Percentiles rank a stretch among this genome's conserved stretches.
These are phyloP conservation scores for Masnerella sp. DNA, from an alignment of 2,888 invertebrate genomes.

Conservation along the genomic window DNA sequence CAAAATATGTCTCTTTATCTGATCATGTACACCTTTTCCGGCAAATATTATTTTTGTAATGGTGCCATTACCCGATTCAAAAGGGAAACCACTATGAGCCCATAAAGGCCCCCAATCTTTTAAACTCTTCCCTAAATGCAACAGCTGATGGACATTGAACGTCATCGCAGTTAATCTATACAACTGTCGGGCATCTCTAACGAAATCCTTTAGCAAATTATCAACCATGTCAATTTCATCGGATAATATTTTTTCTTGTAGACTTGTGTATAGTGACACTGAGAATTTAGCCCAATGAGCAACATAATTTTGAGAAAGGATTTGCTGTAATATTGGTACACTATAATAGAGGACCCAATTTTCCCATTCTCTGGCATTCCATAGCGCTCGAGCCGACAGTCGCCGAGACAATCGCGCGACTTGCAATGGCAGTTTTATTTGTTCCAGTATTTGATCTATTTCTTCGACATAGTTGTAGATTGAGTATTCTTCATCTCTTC, in stretches of 20 bases:
- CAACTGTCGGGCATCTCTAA: slow-evolving; percentile 6
- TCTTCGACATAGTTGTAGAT: not conserved
- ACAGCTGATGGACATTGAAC: slow-evolving; percentile 41
- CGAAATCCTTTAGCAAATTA: slow-evolving; percentile 11
- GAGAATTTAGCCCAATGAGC: slow-evolving; percentile 15
- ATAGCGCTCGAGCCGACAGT: slow-evolving; percentile 5
- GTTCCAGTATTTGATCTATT: not conserved
- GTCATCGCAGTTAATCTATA: slow-evolving; percentile 37
- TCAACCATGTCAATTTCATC: slow-evolving; percentile 19
- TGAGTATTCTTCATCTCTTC: not conserved
- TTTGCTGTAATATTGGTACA: not conserved
- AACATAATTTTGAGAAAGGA: not conserved
- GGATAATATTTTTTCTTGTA: slow-evolving; percentile 1
- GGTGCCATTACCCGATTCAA: slow-evolving; percentile 26
- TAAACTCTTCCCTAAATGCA: slow-evolving; percentile 43
- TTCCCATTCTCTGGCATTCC: slow-evolving; percentile 25
- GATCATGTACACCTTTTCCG: slow-evolving; percentile 22
- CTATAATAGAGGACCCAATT: slow-evolving; percentile 10
- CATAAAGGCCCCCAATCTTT: slow-evolving; percentile 40
- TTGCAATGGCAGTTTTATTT: slow-evolving; percentile 7
- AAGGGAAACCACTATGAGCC: slow-evolving; percentile 39
- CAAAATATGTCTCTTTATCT: slow-evolving; percentile 8
- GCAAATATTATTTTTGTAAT: slow-evolving; percentile 22
- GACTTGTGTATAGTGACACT: slow-evolving; percentile 6
- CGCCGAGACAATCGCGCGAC: slow-evolving; percentile 7